A percentile compares a stretch with the other conserved stretches of the same genome.
These are phyloP conservation scores for Pipistrellus nathusii DNA, from an alignment of 2,797 vertebrate species.

Conservation along the genomic window DNA sequence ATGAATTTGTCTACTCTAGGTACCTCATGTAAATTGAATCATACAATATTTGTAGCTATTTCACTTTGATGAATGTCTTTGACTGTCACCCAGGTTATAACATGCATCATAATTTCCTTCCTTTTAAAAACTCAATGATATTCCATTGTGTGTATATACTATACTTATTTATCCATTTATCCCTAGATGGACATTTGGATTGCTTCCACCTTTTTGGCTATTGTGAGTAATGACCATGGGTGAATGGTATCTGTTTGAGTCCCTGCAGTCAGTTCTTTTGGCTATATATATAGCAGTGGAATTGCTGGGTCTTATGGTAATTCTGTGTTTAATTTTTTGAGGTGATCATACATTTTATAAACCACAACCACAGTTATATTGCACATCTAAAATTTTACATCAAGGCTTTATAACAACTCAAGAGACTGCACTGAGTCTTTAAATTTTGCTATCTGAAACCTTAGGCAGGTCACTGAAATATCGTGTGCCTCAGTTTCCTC, in stretches of 20 bases:
- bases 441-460: neutral
- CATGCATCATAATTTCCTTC: neutral
- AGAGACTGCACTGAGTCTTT: neutral
- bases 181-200: neutral
- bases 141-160: neutral
- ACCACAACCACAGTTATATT: neutral
- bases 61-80: neutral
- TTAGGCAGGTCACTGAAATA: neutral
- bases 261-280: neutral
- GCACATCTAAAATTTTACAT: neutral
- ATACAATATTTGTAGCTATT: neutral
- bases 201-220: neutral
- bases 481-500: neutral
- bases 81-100: neutral
- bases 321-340: constrained; percentile 46
- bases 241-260: neutral
- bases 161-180: neutral
- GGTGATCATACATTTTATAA: neutral
- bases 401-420: neutral
- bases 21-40: neutral
- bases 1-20: neutral
- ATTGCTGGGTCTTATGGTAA: neutral
- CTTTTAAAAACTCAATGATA: neutral
- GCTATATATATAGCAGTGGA: neutral
- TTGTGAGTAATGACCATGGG: neutral